phyloP scores from a whole-genome alignment of 2,888 invertebrate genomes.

The Xanthia icteritia region DNA sequence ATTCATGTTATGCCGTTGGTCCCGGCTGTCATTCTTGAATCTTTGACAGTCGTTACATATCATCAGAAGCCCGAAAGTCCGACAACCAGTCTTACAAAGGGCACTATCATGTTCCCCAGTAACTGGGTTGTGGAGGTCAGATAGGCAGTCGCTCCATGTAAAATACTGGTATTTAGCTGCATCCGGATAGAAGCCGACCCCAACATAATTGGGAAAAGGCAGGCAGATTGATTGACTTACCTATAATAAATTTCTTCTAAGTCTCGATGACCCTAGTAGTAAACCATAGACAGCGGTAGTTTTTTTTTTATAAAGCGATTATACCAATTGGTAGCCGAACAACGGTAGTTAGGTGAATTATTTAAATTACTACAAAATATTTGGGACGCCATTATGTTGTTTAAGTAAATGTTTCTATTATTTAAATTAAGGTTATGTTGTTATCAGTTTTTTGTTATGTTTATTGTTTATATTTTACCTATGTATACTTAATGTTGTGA shows the following conservation, averaged over 20 bases:
- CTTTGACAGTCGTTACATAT: too few relatives aligned
- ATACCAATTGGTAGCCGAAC: slow-evolving; percentile 64
- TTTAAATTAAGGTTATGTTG: slow-evolving; percentile 60
- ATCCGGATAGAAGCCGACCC: too few relatives aligned
- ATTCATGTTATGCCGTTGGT: too few relatives aligned
- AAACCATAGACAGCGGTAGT: slow-evolving; percentile 69
- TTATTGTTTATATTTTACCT: not conserved
- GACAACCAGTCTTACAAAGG: too few relatives aligned
- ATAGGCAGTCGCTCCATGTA: too few relatives aligned
- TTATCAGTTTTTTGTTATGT: slow-evolving; percentile 20
- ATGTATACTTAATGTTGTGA: not conserved
- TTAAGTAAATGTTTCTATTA: slow-evolving; percentile 69
- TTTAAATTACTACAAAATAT: slow-evolving; percentile 70
- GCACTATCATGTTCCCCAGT: too few relatives aligned
- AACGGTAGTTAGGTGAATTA: slow-evolving; percentile 70
- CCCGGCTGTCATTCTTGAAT: too few relatives aligned
- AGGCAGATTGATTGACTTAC: too few relatives aligned
- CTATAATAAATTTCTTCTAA: not conserved
- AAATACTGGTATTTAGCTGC: too few relatives aligned
- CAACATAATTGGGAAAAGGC: too few relatives aligned
- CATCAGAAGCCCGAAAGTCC: too few relatives aligned
- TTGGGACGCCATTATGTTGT: slow-evolving; percentile 57
- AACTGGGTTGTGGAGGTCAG: too few relatives aligned
- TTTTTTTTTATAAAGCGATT: slow-evolving; percentile 77
- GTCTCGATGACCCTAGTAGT: slow-evolving; percentile 40